Conservation (phyloP, 1,140 invertebrate species). For the Hesperophylax magnus region DNA sequence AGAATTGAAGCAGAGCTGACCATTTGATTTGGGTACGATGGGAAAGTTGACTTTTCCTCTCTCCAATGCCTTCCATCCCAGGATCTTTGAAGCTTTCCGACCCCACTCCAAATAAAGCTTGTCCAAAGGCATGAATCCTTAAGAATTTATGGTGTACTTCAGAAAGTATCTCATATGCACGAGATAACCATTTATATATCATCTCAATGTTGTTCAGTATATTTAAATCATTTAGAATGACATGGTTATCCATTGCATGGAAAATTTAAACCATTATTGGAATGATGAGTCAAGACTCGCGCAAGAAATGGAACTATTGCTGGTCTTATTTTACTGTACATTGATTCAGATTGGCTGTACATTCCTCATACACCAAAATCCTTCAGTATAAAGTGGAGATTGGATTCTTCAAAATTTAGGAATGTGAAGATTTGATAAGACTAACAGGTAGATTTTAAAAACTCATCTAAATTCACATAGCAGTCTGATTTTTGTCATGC, state of each 20-base stretch:
- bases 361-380: too few relatives aligned
- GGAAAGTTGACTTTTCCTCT: constrained; percentile 55
- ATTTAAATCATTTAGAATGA: constrained; percentile 4
- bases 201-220: background rate
- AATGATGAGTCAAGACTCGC: background rate
- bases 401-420: too few relatives aligned
- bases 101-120: background rate
- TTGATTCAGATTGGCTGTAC: too few relatives aligned
- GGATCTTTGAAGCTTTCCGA: constrained; percentile 39
- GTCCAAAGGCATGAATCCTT: background rate
- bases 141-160: too few relatives aligned
- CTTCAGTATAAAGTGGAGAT: too few relatives aligned
- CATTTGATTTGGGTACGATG: constrained; percentile 53
- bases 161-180: too few relatives aligned
- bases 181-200: background rate
- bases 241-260: constrained; percentile 7
- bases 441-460: background rate
- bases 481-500: background rate
- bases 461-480: background rate
- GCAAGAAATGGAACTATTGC: background rate
- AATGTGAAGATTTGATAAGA: constrained; percentile 4
- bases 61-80: constrained; percentile 53
- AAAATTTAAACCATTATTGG: background rate
- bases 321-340: constrained; percentile 5
- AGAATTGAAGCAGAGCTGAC: constrained; percentile 52